phyloP scores from a whole-genome alignment of 2,797 vertebrate genomes.

The Ctenosaura bakeri region DNA sequence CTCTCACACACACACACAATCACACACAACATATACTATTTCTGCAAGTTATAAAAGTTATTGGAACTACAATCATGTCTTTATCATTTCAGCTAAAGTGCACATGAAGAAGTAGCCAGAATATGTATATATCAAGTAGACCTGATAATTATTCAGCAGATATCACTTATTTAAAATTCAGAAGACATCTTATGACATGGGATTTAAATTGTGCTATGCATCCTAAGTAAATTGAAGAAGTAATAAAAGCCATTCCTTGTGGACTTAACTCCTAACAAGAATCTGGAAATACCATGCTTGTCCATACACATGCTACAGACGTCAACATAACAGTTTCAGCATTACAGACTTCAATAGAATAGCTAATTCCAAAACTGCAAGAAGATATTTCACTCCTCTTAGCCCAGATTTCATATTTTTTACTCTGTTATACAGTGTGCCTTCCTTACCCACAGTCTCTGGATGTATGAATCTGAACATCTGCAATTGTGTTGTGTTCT shows the following conservation, averaged over 20 bases:
- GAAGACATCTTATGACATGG: conserved; percentile 68
- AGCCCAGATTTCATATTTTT: conserved; percentile 42
- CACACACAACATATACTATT: background rate
- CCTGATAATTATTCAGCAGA: conserved; percentile 58
- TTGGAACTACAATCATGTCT: background rate
- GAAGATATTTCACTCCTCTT: conserved; percentile 55
- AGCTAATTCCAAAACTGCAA: conserved; percentile 52
- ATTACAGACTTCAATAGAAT: conserved; percentile 39
- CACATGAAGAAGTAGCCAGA: background rate
- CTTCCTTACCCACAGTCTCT: too few species aligned
- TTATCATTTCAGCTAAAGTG: background rate
- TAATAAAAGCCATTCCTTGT: conserved; percentile 41
- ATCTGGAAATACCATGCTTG: background rate
- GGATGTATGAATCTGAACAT: too few species aligned
- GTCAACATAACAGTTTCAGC: too few species aligned
- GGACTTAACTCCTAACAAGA: conserved; percentile 35
- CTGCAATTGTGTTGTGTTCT: too few species aligned
- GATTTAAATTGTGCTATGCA: conserved; percentile 34
- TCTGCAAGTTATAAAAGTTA: background rate
- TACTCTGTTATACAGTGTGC: background rate
- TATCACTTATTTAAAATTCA: conserved; percentile 60
- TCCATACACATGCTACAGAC: conserved; percentile 1
- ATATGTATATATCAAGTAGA: conserved; percentile 12
- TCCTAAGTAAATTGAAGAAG: conserved; percentile 18
- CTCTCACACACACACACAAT: too few species aligned